These are phyloP conservation scores for Chauna torquata DNA, from an alignment of 2,113 vertebrate genomes.

Conservation along the genomic window DNA sequence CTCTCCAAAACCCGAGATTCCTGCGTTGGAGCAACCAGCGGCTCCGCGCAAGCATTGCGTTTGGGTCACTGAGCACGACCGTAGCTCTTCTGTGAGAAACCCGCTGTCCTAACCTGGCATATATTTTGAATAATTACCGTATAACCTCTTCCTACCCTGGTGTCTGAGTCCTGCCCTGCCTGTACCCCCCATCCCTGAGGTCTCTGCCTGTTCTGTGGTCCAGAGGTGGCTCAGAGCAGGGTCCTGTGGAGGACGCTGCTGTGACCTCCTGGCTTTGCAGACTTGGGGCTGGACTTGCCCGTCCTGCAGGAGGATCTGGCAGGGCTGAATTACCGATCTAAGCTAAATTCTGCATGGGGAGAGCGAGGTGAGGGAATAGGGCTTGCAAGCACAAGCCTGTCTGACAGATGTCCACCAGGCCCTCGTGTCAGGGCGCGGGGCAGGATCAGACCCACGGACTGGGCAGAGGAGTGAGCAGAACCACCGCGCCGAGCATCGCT, in stretches of 20 bases:
- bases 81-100: background rate
- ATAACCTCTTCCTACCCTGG: background rate
- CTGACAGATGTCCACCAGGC: background rate
- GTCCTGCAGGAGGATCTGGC: background rate
- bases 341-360: too few relatives aligned
- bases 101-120: background rate
- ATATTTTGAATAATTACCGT: background rate
- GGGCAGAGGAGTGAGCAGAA: background rate
- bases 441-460: background rate
- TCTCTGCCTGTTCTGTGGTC: background rate
- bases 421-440: background rate
- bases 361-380: too few relatives aligned
- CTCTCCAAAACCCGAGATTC: background rate
- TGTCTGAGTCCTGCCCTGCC: background rate
- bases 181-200: background rate
- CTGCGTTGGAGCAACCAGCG: background rate
- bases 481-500: rapidly evolving
- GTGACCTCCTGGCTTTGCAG: background rate
- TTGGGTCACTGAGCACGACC: background rate
- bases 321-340: background rate
- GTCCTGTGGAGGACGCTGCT: background rate
- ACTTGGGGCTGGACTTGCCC: background rate
- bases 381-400: too few relatives aligned
- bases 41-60: background rate
- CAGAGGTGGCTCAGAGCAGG: background rate